A percentile compares a stretch with the other conserved stretches of the same genome.
Evolutionary conservation across 2,888 invertebrate genomes (phyloP).

Genomic region (Volucella bombylans): DNA sequence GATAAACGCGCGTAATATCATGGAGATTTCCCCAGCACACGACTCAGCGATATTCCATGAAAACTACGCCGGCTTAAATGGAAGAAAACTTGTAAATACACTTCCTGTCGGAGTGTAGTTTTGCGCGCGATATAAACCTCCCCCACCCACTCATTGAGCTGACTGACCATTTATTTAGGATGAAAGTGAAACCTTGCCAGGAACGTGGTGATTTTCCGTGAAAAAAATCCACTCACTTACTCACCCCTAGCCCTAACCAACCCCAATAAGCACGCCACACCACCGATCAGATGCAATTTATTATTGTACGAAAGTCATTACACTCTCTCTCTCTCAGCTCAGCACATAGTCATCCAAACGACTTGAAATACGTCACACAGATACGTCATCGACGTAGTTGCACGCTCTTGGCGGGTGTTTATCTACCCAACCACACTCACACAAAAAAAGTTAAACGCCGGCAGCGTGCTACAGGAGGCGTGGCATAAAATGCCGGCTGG

Average conservation of each 20-base stretch:
- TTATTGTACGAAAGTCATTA: conserved; percentile 53
- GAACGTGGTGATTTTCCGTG: conserved; percentile 1
- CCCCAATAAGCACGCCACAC: conserved; percentile 43
- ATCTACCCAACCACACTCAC: not conserved
- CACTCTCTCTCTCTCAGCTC: conserved; percentile 35
- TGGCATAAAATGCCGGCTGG: conserved; percentile 50
- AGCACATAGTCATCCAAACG: conserved; percentile 21
- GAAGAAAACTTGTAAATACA: not conserved
- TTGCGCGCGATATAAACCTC: not conserved
- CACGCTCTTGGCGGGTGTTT: conserved; percentile 32
- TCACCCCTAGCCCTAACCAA: conserved; percentile 54
- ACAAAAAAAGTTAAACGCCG: conserved; percentile 13
- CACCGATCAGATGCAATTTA: not conserved
- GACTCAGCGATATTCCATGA: conserved; percentile 12
- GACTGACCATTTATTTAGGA: not conserved
- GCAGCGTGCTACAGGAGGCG: conserved; percentile 32
- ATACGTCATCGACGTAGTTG: conserved; percentile 50
- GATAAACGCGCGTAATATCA: not conserved
- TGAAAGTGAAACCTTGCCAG: conserved; percentile 48
- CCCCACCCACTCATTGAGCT: not conserved
- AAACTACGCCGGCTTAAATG: not conserved
- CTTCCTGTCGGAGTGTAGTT: conserved; percentile 14
- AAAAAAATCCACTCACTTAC: conserved; percentile 30
- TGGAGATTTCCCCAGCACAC: conserved; percentile 24
- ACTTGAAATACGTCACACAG: not conserved